phyloP scores from a whole-genome alignment of 2,888 invertebrate species.

The Gari tellinella region DNA sequence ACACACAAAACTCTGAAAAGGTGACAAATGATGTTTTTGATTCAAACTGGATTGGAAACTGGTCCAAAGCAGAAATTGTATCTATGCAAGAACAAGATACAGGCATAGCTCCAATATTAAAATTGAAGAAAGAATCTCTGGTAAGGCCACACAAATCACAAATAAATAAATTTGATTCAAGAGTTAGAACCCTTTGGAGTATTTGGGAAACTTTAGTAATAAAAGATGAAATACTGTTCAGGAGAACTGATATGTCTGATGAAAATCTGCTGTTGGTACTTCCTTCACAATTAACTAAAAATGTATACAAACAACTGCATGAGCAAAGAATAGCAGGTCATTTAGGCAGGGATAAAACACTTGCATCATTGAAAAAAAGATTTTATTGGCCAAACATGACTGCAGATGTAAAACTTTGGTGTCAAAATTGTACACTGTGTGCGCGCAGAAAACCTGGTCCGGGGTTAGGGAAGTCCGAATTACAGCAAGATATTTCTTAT shows the following conservation, averaged over 20 bases:
- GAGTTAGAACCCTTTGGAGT: constrained; percentile 19
- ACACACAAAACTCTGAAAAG: too few relatives aligned
- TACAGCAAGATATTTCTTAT: constrained; percentile 24
- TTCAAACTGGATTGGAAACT: constrained; percentile 18
- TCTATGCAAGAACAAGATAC: constrained; percentile 14
- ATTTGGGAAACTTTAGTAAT: constrained; percentile 37
- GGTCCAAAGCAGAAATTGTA: neutral
- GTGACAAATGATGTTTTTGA: constrained; percentile 20
- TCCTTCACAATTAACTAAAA: constrained; percentile 26
- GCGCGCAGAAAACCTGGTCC: constrained; percentile 53
- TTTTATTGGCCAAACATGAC: too few relatives aligned
- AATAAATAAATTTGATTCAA: constrained; percentile 9
- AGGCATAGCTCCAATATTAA: constrained; percentile 1
- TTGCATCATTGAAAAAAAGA: constrained; percentile 23
- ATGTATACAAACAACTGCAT: constrained; percentile 43
- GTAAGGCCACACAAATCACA: constrained; percentile 21
- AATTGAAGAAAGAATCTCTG: constrained; percentile 14
- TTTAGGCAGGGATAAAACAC: constrained; percentile 50
- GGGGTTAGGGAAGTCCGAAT: constrained; percentile 40
- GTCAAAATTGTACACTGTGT: constrained; percentile 48
- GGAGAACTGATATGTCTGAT: neutral
- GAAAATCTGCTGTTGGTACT: constrained; percentile 23
- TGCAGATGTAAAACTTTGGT: constrained; percentile 34
- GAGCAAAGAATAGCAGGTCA: too few relatives aligned
- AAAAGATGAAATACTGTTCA: constrained; percentile 26